Conservation (phyloP, 2,888 invertebrate species). For the Leptopilina syphax region DNA sequence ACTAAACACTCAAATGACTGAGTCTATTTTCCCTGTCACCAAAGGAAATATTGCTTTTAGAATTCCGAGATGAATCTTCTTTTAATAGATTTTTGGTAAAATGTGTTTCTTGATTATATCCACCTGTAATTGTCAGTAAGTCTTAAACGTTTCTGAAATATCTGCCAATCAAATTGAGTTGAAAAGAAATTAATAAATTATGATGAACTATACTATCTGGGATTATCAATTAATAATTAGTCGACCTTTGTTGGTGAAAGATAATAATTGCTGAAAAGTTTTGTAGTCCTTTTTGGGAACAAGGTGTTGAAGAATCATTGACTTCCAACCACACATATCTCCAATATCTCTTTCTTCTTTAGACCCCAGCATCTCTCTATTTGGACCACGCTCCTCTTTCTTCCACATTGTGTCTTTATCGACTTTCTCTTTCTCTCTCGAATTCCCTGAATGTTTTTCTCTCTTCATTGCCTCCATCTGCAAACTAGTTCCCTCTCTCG, state of each 20-base stretch:
- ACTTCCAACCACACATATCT: too few species aligned
- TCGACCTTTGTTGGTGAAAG: too few species aligned
- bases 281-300: too few species aligned
- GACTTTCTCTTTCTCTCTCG: slow-evolving; percentile 43
- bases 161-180: too few species aligned
- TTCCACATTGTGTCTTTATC: slow-evolving; percentile 42
- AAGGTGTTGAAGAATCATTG: too few species aligned
- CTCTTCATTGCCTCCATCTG: slow-evolving; percentile 44
- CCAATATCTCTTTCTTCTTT: too few species aligned
- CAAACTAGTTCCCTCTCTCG: slow-evolving; percentile 40
- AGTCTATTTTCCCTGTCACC: slow-evolving; percentile 35
- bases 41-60: slow-evolving; percentile 24
- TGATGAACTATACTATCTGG: too few species aligned
- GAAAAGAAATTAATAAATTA: too few species aligned
- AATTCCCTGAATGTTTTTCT: slow-evolving; percentile 44
- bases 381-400: slow-evolving; percentile 30
- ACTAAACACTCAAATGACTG: slow-evolving; percentile 27
- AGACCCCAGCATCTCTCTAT: slow-evolving; percentile 31
- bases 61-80: slow-evolving; percentile 37
- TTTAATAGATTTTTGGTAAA: slow-evolving; percentile 26
- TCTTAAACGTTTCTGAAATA: too few species aligned
- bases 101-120: not conserved
- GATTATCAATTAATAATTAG: too few species aligned
- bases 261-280: too few species aligned
- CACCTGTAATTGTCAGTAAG: too few species aligned